A percentile compares a stretch with the other conserved stretches of the same genome.
Evolutionary conservation across 2,797 vertebrate species (phyloP).

Genomic region (Vipera latastei): DNA sequence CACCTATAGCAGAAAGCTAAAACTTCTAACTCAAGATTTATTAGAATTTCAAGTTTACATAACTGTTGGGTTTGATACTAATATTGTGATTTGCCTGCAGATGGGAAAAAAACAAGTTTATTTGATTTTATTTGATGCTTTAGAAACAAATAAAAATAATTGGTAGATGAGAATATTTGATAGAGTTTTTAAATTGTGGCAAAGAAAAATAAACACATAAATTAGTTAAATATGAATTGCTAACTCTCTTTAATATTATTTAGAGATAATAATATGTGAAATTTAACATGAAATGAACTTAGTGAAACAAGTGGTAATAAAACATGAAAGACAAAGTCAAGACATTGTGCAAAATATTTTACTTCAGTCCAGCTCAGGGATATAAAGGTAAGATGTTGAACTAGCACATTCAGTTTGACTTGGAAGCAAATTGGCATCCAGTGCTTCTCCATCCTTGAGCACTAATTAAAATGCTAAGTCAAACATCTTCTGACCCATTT

Average conservation of each 20-base stretch:
- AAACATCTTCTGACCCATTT: background rate
- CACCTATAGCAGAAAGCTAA: slow-evolving; percentile 25
- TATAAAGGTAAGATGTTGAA: background rate
- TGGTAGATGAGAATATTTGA: background rate
- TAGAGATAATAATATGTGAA: background rate
- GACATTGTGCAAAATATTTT: background rate
- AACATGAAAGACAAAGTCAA: background rate
- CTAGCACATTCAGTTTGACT: background rate
- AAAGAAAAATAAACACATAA: background rate
- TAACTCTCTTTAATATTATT: background rate
- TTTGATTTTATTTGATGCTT: background rate
- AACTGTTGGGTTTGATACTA: slow-evolving; percentile 21
- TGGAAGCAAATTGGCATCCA: background rate
- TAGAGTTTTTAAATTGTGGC: background rate
- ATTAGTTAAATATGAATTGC: background rate
- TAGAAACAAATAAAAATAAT: background rate
- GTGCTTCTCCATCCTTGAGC: background rate
- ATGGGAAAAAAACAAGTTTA: background rate
- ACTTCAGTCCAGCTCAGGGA: background rate
- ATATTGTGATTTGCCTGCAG: slow-evolving; percentile 23
- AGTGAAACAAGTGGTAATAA: background rate
- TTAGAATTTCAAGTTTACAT: slow-evolving; percentile 51
- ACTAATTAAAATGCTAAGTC: background rate
- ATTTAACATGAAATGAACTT: background rate
- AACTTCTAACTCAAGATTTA: slow-evolving; percentile 38